These are phyloP conservation scores for Dyspetes luteomarginatus DNA, from an alignment of 2,888 invertebrate species.

Conservation along the genomic window DNA sequence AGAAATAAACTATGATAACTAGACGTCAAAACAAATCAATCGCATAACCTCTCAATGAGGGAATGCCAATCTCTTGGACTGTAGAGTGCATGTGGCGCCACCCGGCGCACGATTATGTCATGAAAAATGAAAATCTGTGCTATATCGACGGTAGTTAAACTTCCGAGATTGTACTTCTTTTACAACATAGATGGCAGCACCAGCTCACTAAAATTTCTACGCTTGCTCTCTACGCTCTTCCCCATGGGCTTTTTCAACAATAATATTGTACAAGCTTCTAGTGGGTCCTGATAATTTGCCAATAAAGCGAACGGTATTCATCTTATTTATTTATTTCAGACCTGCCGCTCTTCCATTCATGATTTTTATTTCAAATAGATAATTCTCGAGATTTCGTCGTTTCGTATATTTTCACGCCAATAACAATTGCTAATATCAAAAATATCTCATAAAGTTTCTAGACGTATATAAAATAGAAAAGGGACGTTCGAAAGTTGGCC, in stretches of 20 bases:
- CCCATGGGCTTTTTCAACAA: background rate
- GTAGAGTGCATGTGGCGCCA: background rate
- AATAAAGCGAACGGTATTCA: too few species aligned
- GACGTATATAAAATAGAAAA: background rate
- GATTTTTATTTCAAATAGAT: too few species aligned
- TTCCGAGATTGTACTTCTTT: background rate
- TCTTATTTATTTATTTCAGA: too few species aligned
- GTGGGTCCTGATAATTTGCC: too few species aligned
- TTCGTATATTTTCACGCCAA: too few species aligned
- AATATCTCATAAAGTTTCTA: background rate
- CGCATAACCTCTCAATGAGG: conserved; percentile 52
- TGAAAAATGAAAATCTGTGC: background rate
- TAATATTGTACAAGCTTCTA: background rate
- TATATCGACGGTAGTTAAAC: background rate
- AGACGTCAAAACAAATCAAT: conserved; percentile 52
- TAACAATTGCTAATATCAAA: too few species aligned
- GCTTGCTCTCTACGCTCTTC: background rate
- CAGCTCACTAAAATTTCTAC: background rate
- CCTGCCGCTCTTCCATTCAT: too few species aligned
- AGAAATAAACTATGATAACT: conserved; percentile 5
- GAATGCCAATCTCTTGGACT: conserved; percentile 1
- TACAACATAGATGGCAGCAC: conserved; percentile 22
- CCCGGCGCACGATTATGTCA: background rate
- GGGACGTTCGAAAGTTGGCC: conserved; percentile 18
- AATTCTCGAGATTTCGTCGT: too few species aligned